These are phyloP conservation scores for Ceryle rudis DNA, from an alignment of 2,797 vertebrate genomes.

Conservation along the genomic window DNA sequence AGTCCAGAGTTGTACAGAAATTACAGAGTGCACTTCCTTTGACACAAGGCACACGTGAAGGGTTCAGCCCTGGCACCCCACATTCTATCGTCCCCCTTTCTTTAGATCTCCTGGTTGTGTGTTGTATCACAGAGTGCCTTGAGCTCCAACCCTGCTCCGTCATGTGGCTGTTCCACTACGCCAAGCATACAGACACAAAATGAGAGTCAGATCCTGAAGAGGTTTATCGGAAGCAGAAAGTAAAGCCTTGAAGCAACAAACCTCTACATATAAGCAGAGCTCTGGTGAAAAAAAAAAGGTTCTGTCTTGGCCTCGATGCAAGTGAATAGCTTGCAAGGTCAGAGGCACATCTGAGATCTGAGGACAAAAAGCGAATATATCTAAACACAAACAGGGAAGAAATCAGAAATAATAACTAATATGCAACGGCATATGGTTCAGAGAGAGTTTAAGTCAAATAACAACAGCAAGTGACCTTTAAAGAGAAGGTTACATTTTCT, in stretches of 20 bases:
- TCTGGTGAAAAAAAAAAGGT: neutral
- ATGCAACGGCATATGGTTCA: neutral
- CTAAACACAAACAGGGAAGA: neutral
- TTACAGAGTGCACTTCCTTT: neutral
- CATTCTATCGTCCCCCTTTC: rapidly evolving
- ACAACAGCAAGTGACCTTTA: neutral
- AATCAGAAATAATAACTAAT: conserved; percentile 18
- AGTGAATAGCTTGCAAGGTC: neutral
- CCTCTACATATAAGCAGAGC: neutral
- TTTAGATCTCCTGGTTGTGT: too few species aligned
- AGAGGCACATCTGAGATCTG: neutral
- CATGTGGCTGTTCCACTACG: rapidly evolving
- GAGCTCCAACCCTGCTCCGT: neutral
- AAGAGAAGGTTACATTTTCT: neutral
- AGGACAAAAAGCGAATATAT: neutral
- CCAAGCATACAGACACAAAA: neutral
- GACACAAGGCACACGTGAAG: rapidly evolving
- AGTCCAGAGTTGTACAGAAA: neutral
- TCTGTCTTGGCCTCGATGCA: neutral
- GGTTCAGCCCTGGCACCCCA: neutral
- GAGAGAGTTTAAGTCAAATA: neutral
- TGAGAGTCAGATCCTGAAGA: neutral
- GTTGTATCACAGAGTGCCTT: rapidly evolving
- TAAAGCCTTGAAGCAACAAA: neutral
- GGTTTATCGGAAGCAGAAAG: neutral